Base-by-base conservation (phyloP, 1,140 invertebrate species). In the Pachypsylla venusta region DNA sequence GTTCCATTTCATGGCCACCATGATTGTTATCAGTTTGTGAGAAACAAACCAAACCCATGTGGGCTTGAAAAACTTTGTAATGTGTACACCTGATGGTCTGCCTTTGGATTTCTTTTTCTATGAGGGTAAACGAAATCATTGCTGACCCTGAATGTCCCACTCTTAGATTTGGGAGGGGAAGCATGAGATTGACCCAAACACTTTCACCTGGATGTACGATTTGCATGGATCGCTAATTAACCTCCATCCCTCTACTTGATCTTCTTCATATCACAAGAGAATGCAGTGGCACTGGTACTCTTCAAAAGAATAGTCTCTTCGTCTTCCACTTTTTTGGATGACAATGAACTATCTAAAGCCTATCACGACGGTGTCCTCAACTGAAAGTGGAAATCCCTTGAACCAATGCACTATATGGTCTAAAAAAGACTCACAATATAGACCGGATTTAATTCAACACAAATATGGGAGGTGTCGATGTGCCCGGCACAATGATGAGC, bases 1-100 rank as follows among this genome's bases (percentile, higher is more conserved):
- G 56, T 64, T 2, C 62, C 60, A 7, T 64, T 62, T 54, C 35
- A 27, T 24, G 54, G 62, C 25, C 27, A 40, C 22, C 28, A 42
- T 10, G 2, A 13, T 1, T 22, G 26, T 25, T 25, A 40, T 20
- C 60, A 62, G 25, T 58, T 48, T 27, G 57, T 64, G 1, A 25
- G 25, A 48, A 57, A 57, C 19, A 64, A 64, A 54, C 61, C 62
- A 42, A 58, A 64, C 26, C 62, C 62, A 5, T 42, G 28, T 56
- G 62, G 61, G 7, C 62, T 63, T 1, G n/a, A 64, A 64, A 57
- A 60, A 57, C 19, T 64, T 62, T 62, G 61, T 64, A 13, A n/a
- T 48, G 16, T 28, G 56, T 57, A 27, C 62, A 7, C 57, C 53
- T 54, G 57, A 62, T 27, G 60, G 62, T 53, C 25, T 56, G 24